Evolutionary conservation across 1,140 invertebrate species (phyloP).

Genomic region (Oreohelix idahoensis): DNA sequence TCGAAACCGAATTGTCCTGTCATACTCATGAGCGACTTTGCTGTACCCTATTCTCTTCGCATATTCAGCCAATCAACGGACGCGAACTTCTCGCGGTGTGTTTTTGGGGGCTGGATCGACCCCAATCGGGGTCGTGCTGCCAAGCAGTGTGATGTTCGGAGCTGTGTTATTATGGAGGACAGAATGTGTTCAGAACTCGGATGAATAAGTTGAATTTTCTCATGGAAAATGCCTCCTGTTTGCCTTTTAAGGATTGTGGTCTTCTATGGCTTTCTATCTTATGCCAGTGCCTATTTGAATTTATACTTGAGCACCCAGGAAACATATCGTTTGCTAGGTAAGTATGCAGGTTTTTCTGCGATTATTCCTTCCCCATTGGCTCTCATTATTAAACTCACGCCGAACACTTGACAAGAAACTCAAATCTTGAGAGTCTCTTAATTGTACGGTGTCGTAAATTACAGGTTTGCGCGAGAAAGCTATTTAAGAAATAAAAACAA

Average conservation of each 20-base stretch:
- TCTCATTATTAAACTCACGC: too few relatives aligned
- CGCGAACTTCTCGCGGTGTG: constrained; percentile 35
- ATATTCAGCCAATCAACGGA: constrained; percentile 22
- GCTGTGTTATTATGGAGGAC: constrained; percentile 26
- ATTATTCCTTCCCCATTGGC: not conserved
- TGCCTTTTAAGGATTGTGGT: constrained; percentile 43
- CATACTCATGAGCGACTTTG: not conserved
- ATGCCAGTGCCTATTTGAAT: constrained; percentile 54
- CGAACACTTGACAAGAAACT: too few relatives aligned
- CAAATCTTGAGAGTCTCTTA: too few relatives aligned
- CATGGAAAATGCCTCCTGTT: constrained; percentile 48
- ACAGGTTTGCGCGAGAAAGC: too few relatives aligned
- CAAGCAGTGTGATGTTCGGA: not conserved
- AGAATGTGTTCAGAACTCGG: constrained; percentile 35
- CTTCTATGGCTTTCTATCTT: constrained; percentile 48
- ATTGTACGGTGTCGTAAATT: too few relatives aligned
- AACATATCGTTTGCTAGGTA: constrained; percentile 62
- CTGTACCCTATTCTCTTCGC: not conserved
- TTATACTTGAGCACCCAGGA: constrained; percentile 62
- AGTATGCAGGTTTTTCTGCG: constrained; percentile 43
- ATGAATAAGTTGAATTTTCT: constrained; percentile 41
- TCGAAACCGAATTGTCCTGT: too few relatives aligned
- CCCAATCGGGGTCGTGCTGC: constrained; percentile 31
- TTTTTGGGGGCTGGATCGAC: constrained; percentile 42
- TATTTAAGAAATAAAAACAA: too few relatives aligned